A percentile compares a stretch with the other conserved stretches of the same genome.
Evolutionary conservation across 2,888 invertebrate species (phyloP).

Genomic region (Lasioglossum zephyrum): DNA sequence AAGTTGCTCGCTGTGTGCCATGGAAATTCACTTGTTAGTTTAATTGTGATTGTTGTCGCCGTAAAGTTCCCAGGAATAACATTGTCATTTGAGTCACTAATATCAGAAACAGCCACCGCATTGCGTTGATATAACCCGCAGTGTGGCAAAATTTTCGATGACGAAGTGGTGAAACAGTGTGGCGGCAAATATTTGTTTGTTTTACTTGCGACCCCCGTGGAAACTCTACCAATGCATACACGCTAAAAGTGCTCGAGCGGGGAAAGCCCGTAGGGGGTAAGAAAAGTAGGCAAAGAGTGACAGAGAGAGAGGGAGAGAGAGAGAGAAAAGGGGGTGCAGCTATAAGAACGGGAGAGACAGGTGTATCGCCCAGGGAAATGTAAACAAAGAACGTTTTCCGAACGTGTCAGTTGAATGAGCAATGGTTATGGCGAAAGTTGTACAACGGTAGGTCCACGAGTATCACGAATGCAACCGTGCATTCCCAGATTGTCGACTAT

Average conservation of each 20-base stretch:
- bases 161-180: slow-evolving; percentile 7
- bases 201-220: slow-evolving; percentile 25
- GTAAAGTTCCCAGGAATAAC: neutral
- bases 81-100: neutral
- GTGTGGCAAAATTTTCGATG: slow-evolving; percentile 20
- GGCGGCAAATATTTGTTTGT: slow-evolving; percentile 42
- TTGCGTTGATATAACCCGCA: neutral
- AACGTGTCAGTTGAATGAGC: slow-evolving; percentile 61
- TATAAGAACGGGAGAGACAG: slow-evolving; percentile 20
- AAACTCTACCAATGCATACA: slow-evolving; percentile 27
- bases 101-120: slow-evolving; percentile 9
- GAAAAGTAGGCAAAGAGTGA: neutral
- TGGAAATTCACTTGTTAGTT: neutral
- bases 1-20: neutral
- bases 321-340: slow-evolving; percentile 18
- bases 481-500: slow-evolving; percentile 60
- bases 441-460: slow-evolving; percentile 53
- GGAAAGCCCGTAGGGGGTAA: slow-evolving; percentile 23
- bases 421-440: slow-evolving; percentile 68
- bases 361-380: slow-evolving; percentile 67
- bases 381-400: slow-evolving; percentile 73
- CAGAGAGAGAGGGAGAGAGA: neutral
- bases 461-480: slow-evolving; percentile 57
- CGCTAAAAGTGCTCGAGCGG: slow-evolving; percentile 15
- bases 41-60: neutral